Percentiles rank a stretch among this genome's conserved stretches.
Evolutionary conservation across 2,888 invertebrate species (phyloP).

Genomic region (Perizoma flavofasciatum): DNA sequence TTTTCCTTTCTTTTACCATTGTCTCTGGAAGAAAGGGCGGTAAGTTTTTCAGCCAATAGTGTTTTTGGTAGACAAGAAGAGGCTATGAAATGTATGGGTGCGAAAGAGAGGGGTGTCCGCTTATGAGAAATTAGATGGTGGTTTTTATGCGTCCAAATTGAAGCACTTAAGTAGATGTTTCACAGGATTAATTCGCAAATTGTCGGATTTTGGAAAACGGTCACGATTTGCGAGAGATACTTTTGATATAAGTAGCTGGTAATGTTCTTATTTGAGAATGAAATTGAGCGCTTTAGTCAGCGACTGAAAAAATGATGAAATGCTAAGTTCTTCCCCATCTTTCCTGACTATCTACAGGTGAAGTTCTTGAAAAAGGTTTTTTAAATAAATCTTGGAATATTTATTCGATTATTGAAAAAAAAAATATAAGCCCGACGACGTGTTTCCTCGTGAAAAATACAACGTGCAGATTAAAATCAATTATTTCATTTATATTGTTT

Average conservation of each 20-base stretch:
- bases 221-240: constrained; percentile 20
- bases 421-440: too few species aligned
- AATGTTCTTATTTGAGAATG: constrained; percentile 22
- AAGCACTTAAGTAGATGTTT: constrained; percentile 35
- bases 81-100: constrained; percentile 13
- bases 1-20: constrained; percentile 38
- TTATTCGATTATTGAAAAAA: too few species aligned
- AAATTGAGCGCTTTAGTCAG: background rate
- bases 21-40: constrained; percentile 43
- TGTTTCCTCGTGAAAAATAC: too few species aligned
- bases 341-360: too few species aligned
- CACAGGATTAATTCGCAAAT: constrained; percentile 34
- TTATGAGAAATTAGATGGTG: constrained; percentile 36
- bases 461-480: too few species aligned
- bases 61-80: constrained; percentile 31
- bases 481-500: too few species aligned
- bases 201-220: constrained; percentile 24
- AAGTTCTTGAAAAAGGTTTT: too few species aligned
- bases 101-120: constrained; percentile 30
- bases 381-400: too few species aligned
- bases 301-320: background rate
- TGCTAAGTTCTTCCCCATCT: background rate
- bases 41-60: constrained; percentile 42
- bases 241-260: constrained; percentile 19
- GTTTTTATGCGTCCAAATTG: constrained; percentile 38